These are phyloP conservation scores for Tympanoctomys barrerae DNA, from an alignment of 2,797 vertebrate genomes.

Conservation along the genomic window DNA sequence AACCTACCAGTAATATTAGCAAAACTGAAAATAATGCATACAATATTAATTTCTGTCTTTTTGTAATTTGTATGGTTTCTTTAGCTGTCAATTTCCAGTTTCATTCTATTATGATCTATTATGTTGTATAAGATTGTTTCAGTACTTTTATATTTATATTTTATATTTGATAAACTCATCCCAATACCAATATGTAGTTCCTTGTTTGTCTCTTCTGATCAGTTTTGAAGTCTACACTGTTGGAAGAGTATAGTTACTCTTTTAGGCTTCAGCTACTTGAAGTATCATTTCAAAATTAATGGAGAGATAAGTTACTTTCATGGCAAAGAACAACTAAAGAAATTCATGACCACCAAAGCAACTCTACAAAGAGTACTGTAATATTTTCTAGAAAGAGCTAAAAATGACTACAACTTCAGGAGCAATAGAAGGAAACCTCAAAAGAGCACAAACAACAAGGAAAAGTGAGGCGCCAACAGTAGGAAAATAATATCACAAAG, in stretches of 20 bases:
- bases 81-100: background rate
- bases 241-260: background rate
- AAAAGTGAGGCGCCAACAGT: no score
- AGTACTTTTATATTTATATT: background rate
- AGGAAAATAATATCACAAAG: no score
- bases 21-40: slow-evolving; percentile 5
- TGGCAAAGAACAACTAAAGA: no score
- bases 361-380: no score
- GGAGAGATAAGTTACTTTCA: no score
- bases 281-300: background rate
- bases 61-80: background rate
- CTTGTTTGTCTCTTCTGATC: background rate
- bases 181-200: background rate
- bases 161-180: background rate
- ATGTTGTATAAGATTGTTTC: background rate
- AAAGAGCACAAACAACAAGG: no score
- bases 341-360: no score
- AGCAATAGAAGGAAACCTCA: no score
- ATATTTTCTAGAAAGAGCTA: no score
- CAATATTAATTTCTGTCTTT: background rate
- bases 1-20: slow-evolving; percentile 61
- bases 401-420: no score
- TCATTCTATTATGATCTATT: background rate
- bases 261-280: background rate
- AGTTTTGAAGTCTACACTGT: background rate